phyloP scores from a whole-genome alignment of 37 sponge, comb jelly and placozoan genomes.

The Halisarca cf. caerulea region DNA sequence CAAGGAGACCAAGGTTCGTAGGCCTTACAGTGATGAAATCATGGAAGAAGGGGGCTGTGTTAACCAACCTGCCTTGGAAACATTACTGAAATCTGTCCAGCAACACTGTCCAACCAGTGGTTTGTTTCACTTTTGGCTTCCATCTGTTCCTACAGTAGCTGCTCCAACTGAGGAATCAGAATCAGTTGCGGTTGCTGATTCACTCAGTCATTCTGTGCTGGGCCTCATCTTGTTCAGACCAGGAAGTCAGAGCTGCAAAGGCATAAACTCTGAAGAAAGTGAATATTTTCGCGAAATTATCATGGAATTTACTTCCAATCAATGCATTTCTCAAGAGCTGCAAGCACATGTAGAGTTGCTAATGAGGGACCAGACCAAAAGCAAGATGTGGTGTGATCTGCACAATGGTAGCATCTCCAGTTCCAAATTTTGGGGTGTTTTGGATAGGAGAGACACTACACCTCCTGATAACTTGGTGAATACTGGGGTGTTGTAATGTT shows the following conservation, averaged over 20 bases:
- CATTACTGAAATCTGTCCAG: neutral
- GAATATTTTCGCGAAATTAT: neutral
- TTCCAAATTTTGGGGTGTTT: neutral
- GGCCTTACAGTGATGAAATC: too few species aligned
- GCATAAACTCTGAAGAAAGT: neutral
- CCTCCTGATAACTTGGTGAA: slow-evolving; percentile 8
- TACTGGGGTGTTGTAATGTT: neutral
- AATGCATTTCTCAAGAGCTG: neutral
- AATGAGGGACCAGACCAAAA: neutral
- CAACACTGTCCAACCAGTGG: neutral
- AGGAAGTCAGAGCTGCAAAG: neutral
- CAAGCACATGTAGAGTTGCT: neutral
- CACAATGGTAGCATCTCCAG: neutral
- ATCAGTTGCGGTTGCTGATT: neutral
- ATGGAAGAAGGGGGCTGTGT: too few species aligned
- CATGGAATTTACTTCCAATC: neutral
- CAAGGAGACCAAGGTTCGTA: neutral
- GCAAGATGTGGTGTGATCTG: neutral
- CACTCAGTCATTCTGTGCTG: too few species aligned
- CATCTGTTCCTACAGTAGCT: neutral
- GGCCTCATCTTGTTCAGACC: neutral
- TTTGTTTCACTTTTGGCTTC: slow-evolving; percentile 5
- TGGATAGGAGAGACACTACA: neutral
- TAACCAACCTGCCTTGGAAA: too few species aligned
- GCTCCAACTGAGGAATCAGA: neutral